phyloP scores from a whole-genome alignment of 2,113 vertebrate genomes.

The Sylvilagus bachmani region DNA sequence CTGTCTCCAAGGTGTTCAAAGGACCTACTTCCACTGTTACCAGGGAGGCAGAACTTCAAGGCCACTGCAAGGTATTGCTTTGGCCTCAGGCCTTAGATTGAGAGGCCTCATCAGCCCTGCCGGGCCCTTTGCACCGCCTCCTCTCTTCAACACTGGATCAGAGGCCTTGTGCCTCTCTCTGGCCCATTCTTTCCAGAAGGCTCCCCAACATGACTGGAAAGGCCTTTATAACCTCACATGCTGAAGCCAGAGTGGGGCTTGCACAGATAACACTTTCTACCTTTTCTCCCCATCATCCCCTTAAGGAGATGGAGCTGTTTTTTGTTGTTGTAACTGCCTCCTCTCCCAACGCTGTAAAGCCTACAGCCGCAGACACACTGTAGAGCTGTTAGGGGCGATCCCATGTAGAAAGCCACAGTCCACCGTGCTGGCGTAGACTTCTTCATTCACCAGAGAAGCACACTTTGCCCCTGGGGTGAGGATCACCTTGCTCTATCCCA shows the following conservation, averaged over 20 bases:
- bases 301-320: not conserved
- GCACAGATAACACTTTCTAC: not conserved
- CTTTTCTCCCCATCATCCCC: not conserved
- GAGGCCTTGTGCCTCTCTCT: not conserved
- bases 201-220: not conserved
- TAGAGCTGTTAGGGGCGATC: not conserved
- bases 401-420: not conserved
- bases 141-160: not conserved
- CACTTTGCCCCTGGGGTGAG: not conserved
- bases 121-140: not conserved
- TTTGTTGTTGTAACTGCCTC: not conserved
- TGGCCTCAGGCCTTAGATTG: not conserved
- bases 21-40: not conserved
- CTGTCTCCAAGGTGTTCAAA: not conserved
- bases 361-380: not conserved
- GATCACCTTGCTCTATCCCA: not conserved
- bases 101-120: not conserved
- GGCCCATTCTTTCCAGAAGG: not conserved
- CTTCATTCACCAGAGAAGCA: not conserved
- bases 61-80: not conserved
- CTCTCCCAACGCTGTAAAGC: not conserved
- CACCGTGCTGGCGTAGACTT: not conserved
- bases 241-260: not conserved
- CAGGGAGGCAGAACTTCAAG: not conserved
- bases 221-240: constrained; percentile 12